These are phyloP conservation scores for Lacerta viridis DNA, from an alignment of 2,797 vertebrate genomes.

Conservation along the genomic window DNA sequence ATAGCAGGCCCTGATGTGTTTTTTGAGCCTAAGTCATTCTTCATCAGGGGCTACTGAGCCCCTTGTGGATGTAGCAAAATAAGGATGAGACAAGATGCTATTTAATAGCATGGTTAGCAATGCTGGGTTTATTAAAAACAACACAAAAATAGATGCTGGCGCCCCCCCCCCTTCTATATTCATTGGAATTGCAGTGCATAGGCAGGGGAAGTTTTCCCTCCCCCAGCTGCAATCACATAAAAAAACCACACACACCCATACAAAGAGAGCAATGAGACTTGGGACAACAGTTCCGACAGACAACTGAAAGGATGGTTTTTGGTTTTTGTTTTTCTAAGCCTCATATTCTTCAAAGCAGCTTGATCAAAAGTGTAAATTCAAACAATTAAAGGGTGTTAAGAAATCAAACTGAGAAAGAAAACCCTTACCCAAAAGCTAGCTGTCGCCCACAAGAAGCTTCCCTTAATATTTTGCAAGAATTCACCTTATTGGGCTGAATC, in stretches of 20 bases:
- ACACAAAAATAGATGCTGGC: too few relatives aligned
- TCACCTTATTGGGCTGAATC: not conserved
- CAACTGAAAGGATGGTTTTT: not conserved
- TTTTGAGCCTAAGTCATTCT: not conserved
- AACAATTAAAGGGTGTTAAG: not conserved
- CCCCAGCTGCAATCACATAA: too few relatives aligned
- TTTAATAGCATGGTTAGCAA: too few relatives aligned
- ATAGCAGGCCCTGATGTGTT: not conserved
- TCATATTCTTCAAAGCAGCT: not conserved
- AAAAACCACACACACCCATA: too few relatives aligned
- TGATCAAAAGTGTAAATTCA: not conserved
- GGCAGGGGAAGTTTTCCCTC: too few relatives aligned
- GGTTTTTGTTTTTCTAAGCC: too few relatives aligned
- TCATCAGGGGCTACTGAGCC: not conserved
- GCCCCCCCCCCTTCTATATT: too few relatives aligned
- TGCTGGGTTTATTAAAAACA: too few relatives aligned
- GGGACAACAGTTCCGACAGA: too few relatives aligned
- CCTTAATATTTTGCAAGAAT: not conserved
- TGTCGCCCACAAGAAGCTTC: not conserved
- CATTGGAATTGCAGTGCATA: too few relatives aligned
- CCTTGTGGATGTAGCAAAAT: not conserved
- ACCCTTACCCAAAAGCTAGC: not conserved
- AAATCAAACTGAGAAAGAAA: not conserved
- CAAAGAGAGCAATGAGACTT: too few relatives aligned
- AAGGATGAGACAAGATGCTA: not conserved